A percentile compares a stretch with the other conserved stretches of the same genome.
Conservation (phyloP, 2,113 vertebrate genomes). For the Uria lomvia region DNA sequence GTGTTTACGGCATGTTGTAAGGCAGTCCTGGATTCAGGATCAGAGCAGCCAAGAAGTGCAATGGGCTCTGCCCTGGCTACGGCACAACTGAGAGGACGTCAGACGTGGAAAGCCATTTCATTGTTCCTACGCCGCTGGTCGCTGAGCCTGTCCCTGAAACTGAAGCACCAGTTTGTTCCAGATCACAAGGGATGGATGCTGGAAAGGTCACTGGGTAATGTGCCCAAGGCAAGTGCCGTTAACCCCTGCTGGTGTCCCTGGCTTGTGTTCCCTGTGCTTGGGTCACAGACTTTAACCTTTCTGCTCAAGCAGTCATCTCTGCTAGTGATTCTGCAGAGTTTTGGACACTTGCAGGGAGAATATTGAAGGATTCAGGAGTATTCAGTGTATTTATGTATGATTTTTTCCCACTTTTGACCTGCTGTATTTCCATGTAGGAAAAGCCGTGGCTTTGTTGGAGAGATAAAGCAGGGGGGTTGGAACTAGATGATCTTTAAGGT, state of each 20-base stretch:
- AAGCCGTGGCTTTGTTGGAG: not conserved
- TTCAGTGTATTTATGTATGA: not conserved
- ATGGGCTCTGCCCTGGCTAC: not conserved
- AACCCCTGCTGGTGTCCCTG: not conserved
- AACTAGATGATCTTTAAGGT: too few relatives aligned
- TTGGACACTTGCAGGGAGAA: not conserved
- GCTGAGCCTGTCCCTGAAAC: not conserved
- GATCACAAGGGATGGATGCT: not conserved
- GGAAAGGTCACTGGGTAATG: not conserved
- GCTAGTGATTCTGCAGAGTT: not conserved
- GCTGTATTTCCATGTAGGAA: not conserved
- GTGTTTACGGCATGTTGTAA: not conserved
- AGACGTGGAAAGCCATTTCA: not conserved
- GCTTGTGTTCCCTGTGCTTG: rapidly evolving
- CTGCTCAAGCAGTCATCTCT: not conserved
- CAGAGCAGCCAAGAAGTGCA: not conserved
- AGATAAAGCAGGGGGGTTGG: not conserved
- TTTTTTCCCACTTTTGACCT: not conserved
- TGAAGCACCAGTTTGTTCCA: not conserved
- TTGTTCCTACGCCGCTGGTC: not conserved
- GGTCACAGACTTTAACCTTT: not conserved
- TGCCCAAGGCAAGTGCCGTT: not conserved
- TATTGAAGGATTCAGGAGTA: not conserved
- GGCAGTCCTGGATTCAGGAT: too few relatives aligned
- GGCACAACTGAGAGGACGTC: rapidly evolving